Evolutionary conservation across 2,888 invertebrate species (phyloP), one percentile per base, ranked within the genome.

Genomic region (Osedax frankpressi): DNA sequence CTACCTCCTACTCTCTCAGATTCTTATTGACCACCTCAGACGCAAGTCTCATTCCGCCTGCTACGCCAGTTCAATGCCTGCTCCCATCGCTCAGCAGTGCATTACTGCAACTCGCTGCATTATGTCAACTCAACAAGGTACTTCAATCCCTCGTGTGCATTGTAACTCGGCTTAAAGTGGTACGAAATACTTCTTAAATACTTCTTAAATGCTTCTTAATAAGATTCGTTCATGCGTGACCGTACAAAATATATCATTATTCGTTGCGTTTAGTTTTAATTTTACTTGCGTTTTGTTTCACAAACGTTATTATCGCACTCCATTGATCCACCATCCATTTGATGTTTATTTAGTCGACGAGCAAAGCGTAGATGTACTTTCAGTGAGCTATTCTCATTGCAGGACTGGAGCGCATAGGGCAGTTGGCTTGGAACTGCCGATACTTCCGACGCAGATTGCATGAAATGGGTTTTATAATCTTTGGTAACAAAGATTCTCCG

Each of bases 401-500:
- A 77, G 77, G 77, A 1, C 30, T 70, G 67, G 44, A 70, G n/a
- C 73, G 76, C 3, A 89, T 92, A 63, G 86, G 86, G 70, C 88
- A 89, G 79, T 87, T 95, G 76, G 89, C 90, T 1, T 88, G 90
- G 77, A 95, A 95, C 86, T 90, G 93, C 0, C 87, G 87, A 72
- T 93, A 93, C 84, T 92, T 93, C 82, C 88, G 92, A 74, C 87
- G 88, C 77, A 88, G 89, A 78, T 86, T 97, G 77, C 89, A 90
- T 76, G 91, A 91, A 84, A 90, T 93, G 85, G 94, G 96, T 77
- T 92, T 94, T 79, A 92, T 96, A 78, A 89, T 90, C 78, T 92
- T 92, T 84, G 97, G 97, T 3, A 92, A 94, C 86, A 89, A 89
- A 81, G 92, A 94, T 85, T 95, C 95, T 67, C 97, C 97, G 0